Percentiles rank a stretch among this genome's conserved stretches.
These are phyloP conservation scores for Zenarchopterus dispar DNA, from an alignment of 2,797 vertebrate genomes.

Conservation along the genomic window DNA sequence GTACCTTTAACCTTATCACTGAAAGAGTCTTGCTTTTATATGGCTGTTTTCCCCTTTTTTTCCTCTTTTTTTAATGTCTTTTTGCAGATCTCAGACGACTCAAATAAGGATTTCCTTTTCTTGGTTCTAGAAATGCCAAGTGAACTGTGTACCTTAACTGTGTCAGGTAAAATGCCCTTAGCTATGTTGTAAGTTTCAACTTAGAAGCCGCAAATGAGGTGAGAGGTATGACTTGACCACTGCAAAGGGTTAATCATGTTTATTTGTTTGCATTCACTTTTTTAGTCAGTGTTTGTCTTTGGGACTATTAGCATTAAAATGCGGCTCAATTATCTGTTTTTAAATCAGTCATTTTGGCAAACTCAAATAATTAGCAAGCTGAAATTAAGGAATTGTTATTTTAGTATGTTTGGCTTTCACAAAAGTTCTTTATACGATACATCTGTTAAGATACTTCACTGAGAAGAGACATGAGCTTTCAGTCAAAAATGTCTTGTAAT, in stretches of 20 bases:
- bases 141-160: constrained; percentile 52
- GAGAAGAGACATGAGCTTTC: constrained; percentile 20
- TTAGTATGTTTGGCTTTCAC: constrained; percentile 11
- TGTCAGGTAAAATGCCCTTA: constrained; percentile 53
- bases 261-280: no score
- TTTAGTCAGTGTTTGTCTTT: neutral
- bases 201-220: constrained; percentile 78
- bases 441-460: constrained; percentile 34
- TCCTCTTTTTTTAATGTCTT: neutral
- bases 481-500: no score
- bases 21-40: no score
- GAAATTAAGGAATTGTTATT: neutral
- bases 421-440: neutral
- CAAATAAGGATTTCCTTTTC: constrained; percentile 35
- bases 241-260: constrained; percentile 2
- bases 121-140: constrained; percentile 63
- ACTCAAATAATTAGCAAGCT: constrained; percentile 8
- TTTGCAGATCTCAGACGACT: constrained; percentile 26
- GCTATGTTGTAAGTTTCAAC: constrained; percentile 61
- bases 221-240: constrained; percentile 65
- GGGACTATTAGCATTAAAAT: neutral
- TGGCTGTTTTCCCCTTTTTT: neutral
- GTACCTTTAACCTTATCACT: no score
- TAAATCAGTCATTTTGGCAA: neutral
- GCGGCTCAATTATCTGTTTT: neutral